Evolutionary conservation across 2,797 vertebrate genomes (phyloP), one percentile per base, ranked within the genome.

Genomic region (Liasis olivaceus): DNA sequence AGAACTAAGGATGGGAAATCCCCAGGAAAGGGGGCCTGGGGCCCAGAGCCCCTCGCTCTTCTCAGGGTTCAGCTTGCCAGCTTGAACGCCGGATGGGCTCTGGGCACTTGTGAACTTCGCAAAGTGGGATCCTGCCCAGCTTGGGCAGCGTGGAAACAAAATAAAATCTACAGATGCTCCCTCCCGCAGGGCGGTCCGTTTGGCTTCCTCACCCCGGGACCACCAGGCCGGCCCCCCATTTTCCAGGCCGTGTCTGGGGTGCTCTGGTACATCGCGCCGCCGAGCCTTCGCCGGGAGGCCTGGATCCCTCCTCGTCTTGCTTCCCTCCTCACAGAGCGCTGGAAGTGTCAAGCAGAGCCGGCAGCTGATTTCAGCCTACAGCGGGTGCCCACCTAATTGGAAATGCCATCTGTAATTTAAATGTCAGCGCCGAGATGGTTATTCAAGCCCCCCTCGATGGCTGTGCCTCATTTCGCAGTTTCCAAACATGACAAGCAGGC

Each of bases 351-450:
- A 97, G 97, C 97, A 97, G 96, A 97, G 97, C 96, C 93, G 97
- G 97, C 97, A 96, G 97, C 96, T 96, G 96, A 97, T 98, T 97
- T 96, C 97, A 97, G 96, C 96, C 97, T 97, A 96, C 96, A 95
- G 97, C 96, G 97, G 96, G 95, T 2, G 94, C 93, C 95, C 96
- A 96, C 97, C 97, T 98, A 97, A 98, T 97, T 98, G 97, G 97
- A 98, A 98, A 97, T 94, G 96, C 97, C 97, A 97, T 98, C 97
- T 98, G 97, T 98, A 98, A 98, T 98, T 98, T 97, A 97, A 97
- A 98, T 97, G 97, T 97, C 97, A 98, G 96, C 94, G 94, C 94
- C 36, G 4, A 95, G 95, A 92, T 91, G 95, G 96, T 97, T 97
- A 97, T 97, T 97, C 81, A 85, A 90, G 89, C 89, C 94, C 58